Evolutionary conservation across 2,888 invertebrate genomes (phyloP).

Genomic region (Andrena marginata): DNA sequence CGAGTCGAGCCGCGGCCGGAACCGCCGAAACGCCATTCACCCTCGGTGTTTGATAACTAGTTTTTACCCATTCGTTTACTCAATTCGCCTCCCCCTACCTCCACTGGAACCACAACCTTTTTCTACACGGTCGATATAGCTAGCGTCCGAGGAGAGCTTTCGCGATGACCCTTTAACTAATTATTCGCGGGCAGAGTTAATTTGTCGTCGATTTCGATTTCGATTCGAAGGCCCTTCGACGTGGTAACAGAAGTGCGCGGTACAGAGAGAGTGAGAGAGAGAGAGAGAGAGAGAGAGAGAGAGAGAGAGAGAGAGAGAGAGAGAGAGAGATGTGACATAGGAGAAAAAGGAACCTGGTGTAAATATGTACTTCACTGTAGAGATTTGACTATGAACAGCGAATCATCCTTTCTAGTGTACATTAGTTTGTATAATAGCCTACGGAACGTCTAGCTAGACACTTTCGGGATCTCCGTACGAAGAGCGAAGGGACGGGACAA

Average conservation of each 20-base stretch:
- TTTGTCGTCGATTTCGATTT: slow-evolving; percentile 31
- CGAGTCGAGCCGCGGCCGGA: slow-evolving; percentile 53
- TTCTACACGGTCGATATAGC: slow-evolving; percentile 17
- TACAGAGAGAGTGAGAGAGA: slow-evolving; percentile 14
- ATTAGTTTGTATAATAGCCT: slow-evolving; percentile 61
- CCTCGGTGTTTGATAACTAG: slow-evolving; percentile 52
- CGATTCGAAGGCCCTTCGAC: slow-evolving; percentile 36
- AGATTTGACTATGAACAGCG: slow-evolving; percentile 54
- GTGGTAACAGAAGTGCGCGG: slow-evolving; percentile 21
- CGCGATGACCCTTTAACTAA: background rate
- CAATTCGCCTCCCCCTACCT: slow-evolving; percentile 12
- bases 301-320: slow-evolving; percentile 8
- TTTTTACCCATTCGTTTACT: slow-evolving; percentile 46
- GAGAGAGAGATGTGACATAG: background rate
- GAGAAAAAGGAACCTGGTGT: slow-evolving; percentile 27
- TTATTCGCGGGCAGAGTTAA: background rate
- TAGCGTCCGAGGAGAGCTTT: background rate
- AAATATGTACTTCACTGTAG: slow-evolving; percentile 56
- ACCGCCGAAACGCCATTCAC: slow-evolving; percentile 54
- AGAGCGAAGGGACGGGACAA: slow-evolving; percentile 23
- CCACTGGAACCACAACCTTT: slow-evolving; percentile 11
- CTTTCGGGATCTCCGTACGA: slow-evolving; percentile 52
- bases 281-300: slow-evolving; percentile 7
- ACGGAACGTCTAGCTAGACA: slow-evolving; percentile 61
- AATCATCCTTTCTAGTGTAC: slow-evolving; percentile 59